Evolutionary conservation across 2,113 vertebrate species (phyloP), one percentile per base, ranked within the genome.

Genomic region (Actenoides hombroni): DNA sequence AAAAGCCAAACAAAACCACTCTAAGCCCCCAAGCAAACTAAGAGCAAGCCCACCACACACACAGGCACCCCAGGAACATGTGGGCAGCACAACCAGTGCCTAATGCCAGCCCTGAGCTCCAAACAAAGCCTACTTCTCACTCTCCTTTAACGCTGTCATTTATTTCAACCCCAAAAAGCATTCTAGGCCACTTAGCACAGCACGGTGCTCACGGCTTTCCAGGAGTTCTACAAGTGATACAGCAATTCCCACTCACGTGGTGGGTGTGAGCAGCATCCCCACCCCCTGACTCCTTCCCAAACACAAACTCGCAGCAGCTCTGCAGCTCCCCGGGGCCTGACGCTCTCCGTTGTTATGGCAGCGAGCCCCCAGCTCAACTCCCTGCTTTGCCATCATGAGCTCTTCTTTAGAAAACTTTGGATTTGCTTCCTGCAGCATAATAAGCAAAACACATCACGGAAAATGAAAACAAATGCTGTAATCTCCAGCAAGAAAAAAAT

Each of bases 381-480:
- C 59, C 68, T 40, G 2, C 44, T 90, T 80, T 42, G 56, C 92
- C 79, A 82, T 67, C 65, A 49, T 0, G 21, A 76, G 71, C 71
- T 71, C 48, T 11, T 92, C 69, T 69, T 54, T 23, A 29, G 9
- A 75, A 80, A 90, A 76, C 40, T 71, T 73, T 59, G 83, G 76
- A 73, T 82, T 86, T 39, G n/a, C 44, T 76, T 95, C 60, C 83
- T 76, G 69, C 33, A 91, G 88, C 26, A 29, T 46, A 95, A 94
- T 16, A n/a, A 95, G 65, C 73, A 94, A 88, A 97, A 82, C 16
- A 59, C 28, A 65, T 49, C 65, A 88, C 1, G 20, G 65, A 82
- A 88, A 82, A 95, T 25, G 73, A 87, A 93, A 97, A 95, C 69
- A 88, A 97, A 95, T 42, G 83, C 49, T 54, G 65, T 57, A 42